Evolutionary conservation across 2,888 invertebrate species (phyloP).

Genomic region (Drosophila robusta): DNA sequence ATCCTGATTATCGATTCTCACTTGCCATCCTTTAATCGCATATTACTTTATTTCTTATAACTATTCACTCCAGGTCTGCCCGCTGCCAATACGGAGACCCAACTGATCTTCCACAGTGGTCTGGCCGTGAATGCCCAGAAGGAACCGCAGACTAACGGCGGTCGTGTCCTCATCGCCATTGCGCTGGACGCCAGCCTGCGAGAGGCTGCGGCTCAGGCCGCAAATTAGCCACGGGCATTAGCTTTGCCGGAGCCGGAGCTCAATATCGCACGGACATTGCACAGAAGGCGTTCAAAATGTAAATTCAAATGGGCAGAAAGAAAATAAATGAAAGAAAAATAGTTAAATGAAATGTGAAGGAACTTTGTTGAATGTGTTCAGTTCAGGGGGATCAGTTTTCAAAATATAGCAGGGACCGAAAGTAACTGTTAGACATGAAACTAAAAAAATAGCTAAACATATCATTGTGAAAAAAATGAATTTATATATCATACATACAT

Average conservation of each 20-base stretch:
- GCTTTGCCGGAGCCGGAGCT: constrained; percentile 93
- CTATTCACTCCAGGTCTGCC: constrained; percentile 86
- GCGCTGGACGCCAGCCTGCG: constrained; percentile 89
- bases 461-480: too few relatives aligned
- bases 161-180: constrained; percentile 94
- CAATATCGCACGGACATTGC: constrained; percentile 96
- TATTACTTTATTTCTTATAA: too few relatives aligned
- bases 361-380: not conserved
- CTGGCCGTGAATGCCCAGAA: constrained; percentile 88
- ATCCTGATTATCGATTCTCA: too few relatives aligned
- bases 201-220: constrained; percentile 90
- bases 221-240: constrained; percentile 89
- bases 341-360: not conserved
- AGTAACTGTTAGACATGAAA: too few relatives aligned
- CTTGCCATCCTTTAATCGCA: too few relatives aligned
- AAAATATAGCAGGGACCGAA: too few relatives aligned
- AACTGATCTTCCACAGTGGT: constrained; percentile 94
- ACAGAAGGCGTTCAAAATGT: constrained; percentile 93
- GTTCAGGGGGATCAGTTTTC: not conserved
- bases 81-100: constrained; percentile 53
- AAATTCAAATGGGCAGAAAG: constrained; percentile 48
- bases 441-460: too few relatives aligned
- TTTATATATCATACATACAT: too few relatives aligned
- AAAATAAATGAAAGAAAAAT: not conserved
- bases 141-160: constrained; percentile 92